phyloP scores from a whole-genome alignment of 2,888 invertebrate species.

The Apocheima hispidaria region DNA sequence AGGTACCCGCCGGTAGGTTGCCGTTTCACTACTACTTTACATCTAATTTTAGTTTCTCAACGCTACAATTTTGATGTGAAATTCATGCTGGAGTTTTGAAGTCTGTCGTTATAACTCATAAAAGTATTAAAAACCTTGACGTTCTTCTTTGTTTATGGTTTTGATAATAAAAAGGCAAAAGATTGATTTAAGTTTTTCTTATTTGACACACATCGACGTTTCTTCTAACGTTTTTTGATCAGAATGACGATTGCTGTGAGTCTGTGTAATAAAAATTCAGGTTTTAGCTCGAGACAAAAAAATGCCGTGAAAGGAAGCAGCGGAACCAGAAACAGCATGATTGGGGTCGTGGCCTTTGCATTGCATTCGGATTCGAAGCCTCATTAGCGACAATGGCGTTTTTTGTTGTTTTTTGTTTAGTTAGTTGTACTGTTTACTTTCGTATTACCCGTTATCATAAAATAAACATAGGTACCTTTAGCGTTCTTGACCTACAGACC shows the following conservation, averaged over 20 bases:
- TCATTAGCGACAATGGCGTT: constrained; percentile 20
- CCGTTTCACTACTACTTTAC: constrained; percentile 1
- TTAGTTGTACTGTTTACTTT: background rate
- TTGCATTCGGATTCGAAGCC: constrained; percentile 28
- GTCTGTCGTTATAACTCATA: background rate
- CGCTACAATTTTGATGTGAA: constrained; percentile 2
- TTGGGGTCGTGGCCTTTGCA: constrained; percentile 49
- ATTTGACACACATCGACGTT: constrained; percentile 13
- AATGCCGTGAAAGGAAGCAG: constrained; percentile 39
- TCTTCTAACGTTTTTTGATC: constrained; percentile 1
- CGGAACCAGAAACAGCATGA: constrained; percentile 43
- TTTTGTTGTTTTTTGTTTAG: constrained; percentile 7
- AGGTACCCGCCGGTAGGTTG: constrained; percentile 70
- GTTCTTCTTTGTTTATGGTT: background rate
- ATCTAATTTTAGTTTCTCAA: background rate
- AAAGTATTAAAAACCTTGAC: background rate
- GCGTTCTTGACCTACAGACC: too few relatives aligned
- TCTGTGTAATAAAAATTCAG: constrained; percentile 21
- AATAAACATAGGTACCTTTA: too few relatives aligned
- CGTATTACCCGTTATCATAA: background rate
- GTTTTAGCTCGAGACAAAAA: constrained; percentile 18
- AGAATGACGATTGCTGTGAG: constrained; percentile 1
- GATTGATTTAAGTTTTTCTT: background rate
- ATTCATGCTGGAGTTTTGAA: constrained; percentile 15
- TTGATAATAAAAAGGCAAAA: too few relatives aligned